A percentile compares a stretch with the other conserved stretches of the same genome.
These are phyloP conservation scores for Caenorhabditis remanei DNA, from an alignment of 1,140 invertebrate species.

Conservation along the genomic window DNA sequence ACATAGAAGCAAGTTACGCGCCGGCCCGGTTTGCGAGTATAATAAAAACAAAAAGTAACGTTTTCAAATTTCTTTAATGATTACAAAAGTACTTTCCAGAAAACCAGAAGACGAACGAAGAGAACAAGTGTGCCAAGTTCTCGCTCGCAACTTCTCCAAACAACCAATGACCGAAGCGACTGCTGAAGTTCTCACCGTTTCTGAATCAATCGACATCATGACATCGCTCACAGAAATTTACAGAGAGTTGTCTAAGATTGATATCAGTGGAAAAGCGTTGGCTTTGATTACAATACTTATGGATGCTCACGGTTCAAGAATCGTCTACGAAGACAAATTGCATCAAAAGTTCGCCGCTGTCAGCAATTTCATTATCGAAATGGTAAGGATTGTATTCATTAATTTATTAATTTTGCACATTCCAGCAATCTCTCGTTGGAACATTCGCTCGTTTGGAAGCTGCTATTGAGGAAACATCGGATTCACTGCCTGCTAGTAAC, in stretches of 20 bases:
- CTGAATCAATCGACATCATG: conserved; percentile 38
- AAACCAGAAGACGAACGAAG: neutral
- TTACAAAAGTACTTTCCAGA: neutral
- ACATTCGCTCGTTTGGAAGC: conserved; percentile 34
- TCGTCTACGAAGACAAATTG: conserved; percentile 17
- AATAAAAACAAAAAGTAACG: too few species aligned
- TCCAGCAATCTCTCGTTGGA: conserved; percentile 44
- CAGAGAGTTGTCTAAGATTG: neutral
- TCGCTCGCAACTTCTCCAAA: conserved; percentile 33
- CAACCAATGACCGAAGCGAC: conserved; percentile 21
- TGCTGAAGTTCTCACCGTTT: neutral
- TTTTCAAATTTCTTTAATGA: neutral
- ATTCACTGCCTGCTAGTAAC: neutral
- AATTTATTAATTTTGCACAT: neutral
- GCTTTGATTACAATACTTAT: conserved; percentile 20
- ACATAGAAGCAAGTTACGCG: too few species aligned
- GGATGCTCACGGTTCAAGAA: conserved; percentile 18
- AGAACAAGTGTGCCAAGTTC: neutral
- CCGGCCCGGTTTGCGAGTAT: too few species aligned
- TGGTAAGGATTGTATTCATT: neutral
- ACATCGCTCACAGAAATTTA: conserved; percentile 4
- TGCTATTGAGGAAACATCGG: conserved; percentile 1
- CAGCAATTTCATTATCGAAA: conserved; percentile 46
- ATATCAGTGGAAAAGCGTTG: neutral
- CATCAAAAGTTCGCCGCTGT: conserved; percentile 36